Evolutionary conservation across 1,140 invertebrate genomes (phyloP), one percentile per base, ranked within the genome.

Genomic region (Bathynomus jamesi): DNA sequence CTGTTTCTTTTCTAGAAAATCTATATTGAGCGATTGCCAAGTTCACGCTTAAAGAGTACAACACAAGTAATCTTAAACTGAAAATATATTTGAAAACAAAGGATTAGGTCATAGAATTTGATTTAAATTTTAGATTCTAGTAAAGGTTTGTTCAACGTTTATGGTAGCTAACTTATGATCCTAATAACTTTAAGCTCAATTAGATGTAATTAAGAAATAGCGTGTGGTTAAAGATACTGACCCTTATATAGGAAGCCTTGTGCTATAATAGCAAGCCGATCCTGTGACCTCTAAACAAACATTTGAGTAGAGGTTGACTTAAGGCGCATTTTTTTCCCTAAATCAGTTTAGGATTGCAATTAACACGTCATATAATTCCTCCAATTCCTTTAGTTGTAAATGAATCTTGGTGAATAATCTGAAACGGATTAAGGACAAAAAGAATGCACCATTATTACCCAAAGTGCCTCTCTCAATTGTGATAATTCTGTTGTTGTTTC

Each of bases 401-500:
- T n/a, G n/a, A n/a, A n/a, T n/a, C n/a, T n/a, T n/a, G n/a, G n/a
- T n/a, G n/a, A n/a, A n/a, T n/a, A n/a, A n/a, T n/a, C n/a, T n/a
- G n/a, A n/a, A n/a, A n/a, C n/a, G n/a, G n/a, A n/a, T n/a, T n/a
- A n/a, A 74, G 17, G 32, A 40, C 32, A 40, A 40, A 40, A 53
- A 3, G 2, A 53, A 53, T 53, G 40, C 5, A 53, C 5, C 40
- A 53, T 53, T 53, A 62, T 73, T 71, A 72, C 75, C 72, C 75
- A 71, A 76, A 76, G 75, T 76, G 75, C 75, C 75, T 76, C 75
- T 73, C 75, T 76, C 71, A 76, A 76, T 76, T 76, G 75, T 76
- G 72, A 76, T 76, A 73, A 76, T 73, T 70, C 32, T 76, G 70
- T 76, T 76, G 71, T 76, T 73, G 61, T 76, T 76, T 76, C 70